These are phyloP conservation scores for Tragelaphus strepsiceros DNA, from an alignment of 2,113 vertebrate species.

Conservation along the genomic window DNA sequence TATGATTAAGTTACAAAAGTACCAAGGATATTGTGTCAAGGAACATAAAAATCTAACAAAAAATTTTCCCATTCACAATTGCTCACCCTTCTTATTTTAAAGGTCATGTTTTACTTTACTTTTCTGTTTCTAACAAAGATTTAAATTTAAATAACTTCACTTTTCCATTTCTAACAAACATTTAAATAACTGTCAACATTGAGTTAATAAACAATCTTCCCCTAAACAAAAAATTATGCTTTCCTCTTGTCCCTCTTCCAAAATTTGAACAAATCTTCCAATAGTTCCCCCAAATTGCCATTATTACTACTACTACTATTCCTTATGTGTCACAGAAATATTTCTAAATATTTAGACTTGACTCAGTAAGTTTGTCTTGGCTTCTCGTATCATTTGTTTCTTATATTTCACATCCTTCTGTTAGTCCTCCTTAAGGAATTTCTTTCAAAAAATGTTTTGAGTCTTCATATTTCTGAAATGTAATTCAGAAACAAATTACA, in stretches of 20 bases:
- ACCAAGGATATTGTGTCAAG: background rate
- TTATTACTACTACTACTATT: background rate
- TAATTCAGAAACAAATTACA: too few species aligned
- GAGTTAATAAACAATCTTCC: background rate
- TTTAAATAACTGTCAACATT: background rate
- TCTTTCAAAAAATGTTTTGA: constrained; percentile 5
- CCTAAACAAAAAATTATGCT: background rate
- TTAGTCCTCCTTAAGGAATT: background rate
- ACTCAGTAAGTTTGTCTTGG: background rate
- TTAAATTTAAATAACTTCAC: background rate
- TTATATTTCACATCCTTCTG: background rate
- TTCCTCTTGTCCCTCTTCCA: background rate
- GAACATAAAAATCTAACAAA: background rate
- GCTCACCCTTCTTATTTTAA: background rate
- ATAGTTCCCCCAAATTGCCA: background rate
- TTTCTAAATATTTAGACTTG: background rate
- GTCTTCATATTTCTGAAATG: background rate
- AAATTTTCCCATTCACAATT: background rate
- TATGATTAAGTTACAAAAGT: background rate
- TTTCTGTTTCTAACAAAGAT: background rate
- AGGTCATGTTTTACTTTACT: background rate
- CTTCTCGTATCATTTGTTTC: background rate
- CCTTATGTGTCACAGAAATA: background rate
- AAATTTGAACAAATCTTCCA: background rate
- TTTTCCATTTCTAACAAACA: background rate